Evolutionary conservation across 2,797 vertebrate genomes (phyloP).

Genomic region (Micromesistius poutassou): DNA sequence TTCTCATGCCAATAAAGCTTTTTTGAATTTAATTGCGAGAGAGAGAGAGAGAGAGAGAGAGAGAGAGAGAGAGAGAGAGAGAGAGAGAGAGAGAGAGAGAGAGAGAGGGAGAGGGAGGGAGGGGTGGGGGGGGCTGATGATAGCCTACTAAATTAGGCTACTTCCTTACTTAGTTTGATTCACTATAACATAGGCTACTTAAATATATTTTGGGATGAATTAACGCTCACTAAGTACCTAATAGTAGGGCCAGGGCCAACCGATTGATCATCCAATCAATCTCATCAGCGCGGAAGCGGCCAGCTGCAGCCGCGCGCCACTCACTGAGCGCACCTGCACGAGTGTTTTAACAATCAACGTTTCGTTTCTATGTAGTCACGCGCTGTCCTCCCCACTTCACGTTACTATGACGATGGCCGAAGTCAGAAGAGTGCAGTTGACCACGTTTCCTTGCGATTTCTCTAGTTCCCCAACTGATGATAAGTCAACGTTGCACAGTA

Average conservation of each 20-base stretch:
- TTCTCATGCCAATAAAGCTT: no score
- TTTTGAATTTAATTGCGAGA: no score
- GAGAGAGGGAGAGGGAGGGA: no score
- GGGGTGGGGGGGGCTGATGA: no score
- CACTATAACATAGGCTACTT: not conserved
- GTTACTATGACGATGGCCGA: slow-evolving; percentile 75
- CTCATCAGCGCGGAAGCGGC: not conserved
- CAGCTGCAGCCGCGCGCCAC: not conserved
- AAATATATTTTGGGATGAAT: not conserved
- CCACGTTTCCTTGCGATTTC: slow-evolving; percentile 61
- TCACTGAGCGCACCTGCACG: not conserved
- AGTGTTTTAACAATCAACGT: not conserved
- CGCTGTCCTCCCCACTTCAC: no score
- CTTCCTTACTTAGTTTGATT: no score
- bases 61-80: no score
- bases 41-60: no score
- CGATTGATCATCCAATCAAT: not conserved
- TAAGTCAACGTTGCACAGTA: slow-evolving; percentile 28
- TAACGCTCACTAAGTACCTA: not conserved
- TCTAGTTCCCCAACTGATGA: slow-evolving; percentile 56
- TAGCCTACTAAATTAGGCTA: no score
- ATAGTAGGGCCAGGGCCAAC: not conserved
- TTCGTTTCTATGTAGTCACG: not conserved
- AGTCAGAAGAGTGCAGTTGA: slow-evolving; percentile 78
- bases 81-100: no score